Conservation (phyloP, 2,888 invertebrate species). For the Conus canariensis region DNA sequence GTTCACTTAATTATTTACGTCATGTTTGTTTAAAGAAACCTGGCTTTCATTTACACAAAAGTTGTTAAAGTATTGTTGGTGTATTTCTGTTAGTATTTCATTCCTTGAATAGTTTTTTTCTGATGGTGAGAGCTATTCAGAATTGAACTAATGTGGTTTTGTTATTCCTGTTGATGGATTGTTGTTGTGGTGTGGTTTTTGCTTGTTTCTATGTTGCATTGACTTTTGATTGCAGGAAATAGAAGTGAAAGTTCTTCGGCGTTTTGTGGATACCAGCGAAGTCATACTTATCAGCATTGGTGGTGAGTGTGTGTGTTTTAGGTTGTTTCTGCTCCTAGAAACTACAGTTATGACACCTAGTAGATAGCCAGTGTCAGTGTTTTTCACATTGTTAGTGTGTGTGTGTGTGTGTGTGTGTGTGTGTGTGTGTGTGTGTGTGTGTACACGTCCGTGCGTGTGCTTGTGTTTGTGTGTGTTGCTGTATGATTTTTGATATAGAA, state of each 20-base stretch:
- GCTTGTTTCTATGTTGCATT: not conserved
- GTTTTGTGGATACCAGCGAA: not conserved
- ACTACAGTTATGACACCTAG: too few species aligned
- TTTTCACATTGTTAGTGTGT: not conserved
- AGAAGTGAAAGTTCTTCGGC: not conserved
- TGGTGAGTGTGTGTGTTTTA: not conserved
- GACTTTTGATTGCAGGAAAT: not conserved
- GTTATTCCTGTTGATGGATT: too few species aligned
- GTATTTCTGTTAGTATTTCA: too few species aligned
- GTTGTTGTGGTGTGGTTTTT: too few species aligned
- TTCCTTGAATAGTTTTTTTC: too few species aligned
- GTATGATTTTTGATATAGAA: not conserved
- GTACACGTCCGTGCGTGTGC: not conserved
- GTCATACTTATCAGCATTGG: not conserved
- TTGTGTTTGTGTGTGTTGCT: not conserved
- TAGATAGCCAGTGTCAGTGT: not conserved
- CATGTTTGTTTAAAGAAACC: too few species aligned
- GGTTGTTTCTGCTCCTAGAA: not conserved
- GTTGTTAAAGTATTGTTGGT: too few species aligned
- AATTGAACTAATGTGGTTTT: too few species aligned
- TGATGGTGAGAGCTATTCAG: too few species aligned
- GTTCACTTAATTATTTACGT: too few species aligned
- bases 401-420: conserved; percentile 15
- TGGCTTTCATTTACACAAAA: too few species aligned
- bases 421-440: conserved; percentile 10